A percentile compares a stretch with the other conserved stretches of the same genome.
Conservation (phyloP, 2,113 vertebrate species). For the Baryphthengus martii region DNA sequence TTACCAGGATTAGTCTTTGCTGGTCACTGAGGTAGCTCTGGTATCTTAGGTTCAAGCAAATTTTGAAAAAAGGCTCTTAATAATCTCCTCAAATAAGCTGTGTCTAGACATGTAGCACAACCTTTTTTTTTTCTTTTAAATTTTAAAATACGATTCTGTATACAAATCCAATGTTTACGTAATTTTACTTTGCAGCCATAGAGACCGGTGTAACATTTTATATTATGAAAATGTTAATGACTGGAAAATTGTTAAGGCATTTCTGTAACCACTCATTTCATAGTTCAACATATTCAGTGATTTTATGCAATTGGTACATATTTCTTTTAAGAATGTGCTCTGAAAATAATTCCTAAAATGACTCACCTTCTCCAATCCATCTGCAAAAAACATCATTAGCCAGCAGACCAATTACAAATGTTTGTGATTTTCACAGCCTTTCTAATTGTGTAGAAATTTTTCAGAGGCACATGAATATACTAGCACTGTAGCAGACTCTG, state of each 20-base stretch:
- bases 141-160: not conserved
- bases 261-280: not conserved
- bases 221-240: not conserved
- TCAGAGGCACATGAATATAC: not conserved
- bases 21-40: not conserved
- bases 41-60: not conserved
- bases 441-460: not conserved
- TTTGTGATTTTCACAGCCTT: not conserved
- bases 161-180: not conserved
- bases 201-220: not conserved
- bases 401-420: not conserved
- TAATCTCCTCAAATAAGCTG: not conserved
- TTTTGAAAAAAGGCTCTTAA: not conserved
- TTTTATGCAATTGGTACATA: not conserved
- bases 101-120: not conserved
- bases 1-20: not conserved
- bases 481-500: not conserved
- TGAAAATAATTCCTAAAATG: slow-evolving; percentile 7
- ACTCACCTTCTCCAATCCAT: not conserved
- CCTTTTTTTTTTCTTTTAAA: not conserved
- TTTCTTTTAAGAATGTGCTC: not conserved
- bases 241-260: not conserved
- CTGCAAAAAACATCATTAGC: not conserved
- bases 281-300: not conserved
- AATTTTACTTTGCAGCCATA: not conserved